Evolutionary conservation across 2,113 vertebrate species (phyloP), one percentile per base, ranked within the genome.

Genomic region (Chaetodon trifascialis): DNA sequence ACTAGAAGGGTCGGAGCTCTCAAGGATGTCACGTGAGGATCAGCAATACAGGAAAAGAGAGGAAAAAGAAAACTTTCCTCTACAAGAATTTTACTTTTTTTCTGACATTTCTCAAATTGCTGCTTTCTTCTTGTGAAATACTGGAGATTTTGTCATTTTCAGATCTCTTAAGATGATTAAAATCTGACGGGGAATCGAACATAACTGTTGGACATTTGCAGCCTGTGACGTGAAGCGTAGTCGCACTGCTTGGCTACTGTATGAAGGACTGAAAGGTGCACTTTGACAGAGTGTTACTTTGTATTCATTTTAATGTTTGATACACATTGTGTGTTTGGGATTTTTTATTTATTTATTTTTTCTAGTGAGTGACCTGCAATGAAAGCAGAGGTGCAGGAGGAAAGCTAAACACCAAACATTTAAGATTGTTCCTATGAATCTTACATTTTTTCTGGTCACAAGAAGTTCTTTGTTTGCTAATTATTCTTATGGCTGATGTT

Each of bases 401-500:
- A 21, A 75, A 34, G 14, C 46, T 17, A 55, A 62, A 58, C 9
- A 34, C 16, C 8, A 52, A 4, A 5, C 58, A 60, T 34, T 8
- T 17, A 30, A 30, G 30, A 30, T 3, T 30, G 30, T 30, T 30
- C 30, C 30, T 30, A 30, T 30, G 30, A 30, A 30, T 30, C 30
- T 30, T 30, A 30, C 30, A 30, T 30, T 30, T 30, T 30, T 5
- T 2, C 7, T 40, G 72, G 76, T 79, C 14, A 79, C 58, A 73
- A 74, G 65, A 78, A 70, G 73, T 72, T 80, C 56, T 75, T 21
- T 52, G 67, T 69, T 59, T 67, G 68, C 75, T 89, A 88, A 91
- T 88, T 88, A 91, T 88, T 87, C 80, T 80, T 69, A 80, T 81
- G 83, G 72, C 66, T 76, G 84, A 82, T 87, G 54, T 74, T 91